Evolutionary conservation across 2,888 invertebrate species (phyloP).

Genomic region (Drosophila limbata): DNA sequence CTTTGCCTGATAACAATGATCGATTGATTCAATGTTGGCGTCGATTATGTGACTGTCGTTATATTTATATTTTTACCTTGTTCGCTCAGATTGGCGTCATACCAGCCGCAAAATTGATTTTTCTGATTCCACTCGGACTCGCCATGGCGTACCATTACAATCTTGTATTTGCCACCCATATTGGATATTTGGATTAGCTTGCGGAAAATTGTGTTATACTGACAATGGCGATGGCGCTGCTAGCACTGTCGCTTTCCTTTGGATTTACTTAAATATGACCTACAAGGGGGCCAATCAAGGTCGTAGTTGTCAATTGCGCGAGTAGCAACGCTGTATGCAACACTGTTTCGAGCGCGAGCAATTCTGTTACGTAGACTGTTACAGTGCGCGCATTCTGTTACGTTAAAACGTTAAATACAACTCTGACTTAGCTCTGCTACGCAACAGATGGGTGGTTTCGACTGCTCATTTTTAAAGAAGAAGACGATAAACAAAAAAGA

Average conservation of each 20-base stretch:
- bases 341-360: too few relatives aligned
- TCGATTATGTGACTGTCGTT: conserved; percentile 6
- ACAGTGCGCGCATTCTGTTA: conserved; percentile 12
- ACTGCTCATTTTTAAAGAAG: conserved; percentile 17
- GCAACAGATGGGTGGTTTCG: conserved; percentile 30
- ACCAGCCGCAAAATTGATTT: conserved; percentile 92
- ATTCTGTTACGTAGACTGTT: conserved; percentile 1
- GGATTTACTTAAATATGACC: conserved; percentile 65
- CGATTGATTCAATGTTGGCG: conserved; percentile 18
- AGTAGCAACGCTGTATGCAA: not conserved
- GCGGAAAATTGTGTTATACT: conserved; percentile 66
- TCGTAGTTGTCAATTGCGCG: conserved; percentile 61
- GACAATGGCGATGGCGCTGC: conserved; percentile 50
- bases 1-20: conserved; percentile 72
- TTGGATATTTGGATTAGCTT: conserved; percentile 55
- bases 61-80: conserved; percentile 86
- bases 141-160: conserved; percentile 92
- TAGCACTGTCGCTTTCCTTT: conserved; percentile 68
- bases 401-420: conserved; percentile 31
- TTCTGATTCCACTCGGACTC: conserved; percentile 92
- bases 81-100: conserved; percentile 89
- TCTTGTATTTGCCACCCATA: conserved; percentile 87
- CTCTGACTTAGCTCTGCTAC: conserved; percentile 31
- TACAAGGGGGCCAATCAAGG: conserved; percentile 72
- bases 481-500: conserved; percentile 52